Base-by-base conservation (phyloP, 2,888 invertebrate species). In the Melanophora roralis region DNA sequence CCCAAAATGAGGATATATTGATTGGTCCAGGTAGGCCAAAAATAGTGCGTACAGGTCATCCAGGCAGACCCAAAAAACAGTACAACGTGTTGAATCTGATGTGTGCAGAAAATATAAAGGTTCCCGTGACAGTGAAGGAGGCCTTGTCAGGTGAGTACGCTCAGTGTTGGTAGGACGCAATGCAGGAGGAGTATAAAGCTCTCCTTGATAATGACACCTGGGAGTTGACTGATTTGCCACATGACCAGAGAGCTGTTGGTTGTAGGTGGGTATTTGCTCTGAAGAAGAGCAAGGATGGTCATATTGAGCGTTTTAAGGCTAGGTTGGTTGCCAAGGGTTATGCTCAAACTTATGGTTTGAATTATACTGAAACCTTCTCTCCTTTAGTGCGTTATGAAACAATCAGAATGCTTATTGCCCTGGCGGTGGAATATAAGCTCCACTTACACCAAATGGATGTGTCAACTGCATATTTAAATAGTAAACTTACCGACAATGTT, bases 361-460 rank as follows among this genome's bases (percentile, higher is more conserved):
- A 79, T 38, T 83, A 75, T 49, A 53, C 6, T 0, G 81, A 82
- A 67, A 82, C 72, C 0, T 83, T 82, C 53, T 82, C 81, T 1
- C 79, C 82, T 0, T 82, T 82, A 0, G 81, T 77, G 1, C 69
- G 81, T 8, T 83, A 81, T 34, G 75, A 68, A 7, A 81, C 82
- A 6, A 78, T 83, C 11, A 49, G 83, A 19, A 77, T 82, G 62
- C 19, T 83, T 0, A 45, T 83, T 14, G 83, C 80, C 0, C 14
- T 82, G 11, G 77, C 84, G 6, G 82, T 68, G 0, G 79, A 83
- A 19, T 59, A 77, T n/a, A 43, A 81, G 1, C 12, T 84, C 0
- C 27, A 78, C 32, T 19, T 84, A 2, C 82, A 83, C 34, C 82
- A 84, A 21, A 69, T 82, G 65, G 81, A 83, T 57, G 78, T 83